Evolutionary conservation across 2,113 vertebrate species (phyloP), one percentile per base, ranked within the genome.

Genomic region (Pardalotus punctatus): DNA sequence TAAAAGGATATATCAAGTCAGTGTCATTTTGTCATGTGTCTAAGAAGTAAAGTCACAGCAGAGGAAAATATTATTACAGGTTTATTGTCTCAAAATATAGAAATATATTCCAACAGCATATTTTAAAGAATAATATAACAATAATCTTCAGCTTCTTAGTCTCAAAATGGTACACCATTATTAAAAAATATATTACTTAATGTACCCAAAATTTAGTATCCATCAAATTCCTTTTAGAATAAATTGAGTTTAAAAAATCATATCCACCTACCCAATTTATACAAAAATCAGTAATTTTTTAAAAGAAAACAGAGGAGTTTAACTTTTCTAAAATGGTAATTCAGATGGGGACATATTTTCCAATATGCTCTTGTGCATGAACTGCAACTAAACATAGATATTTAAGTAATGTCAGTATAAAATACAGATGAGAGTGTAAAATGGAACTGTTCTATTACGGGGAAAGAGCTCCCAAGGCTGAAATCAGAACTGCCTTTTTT

Each of bases 141-240:
- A 92, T 95, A 98, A 98, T 98, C 72, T 97, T 97, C 82, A 66
- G 33, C 93, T 96, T 98, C 86, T 97, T 96, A 94, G 67, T 97
- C 97, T 98, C 71, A 96, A 95, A 98, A 97, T 98, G 97, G 95
- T 97, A 98, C 95, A 98, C 91, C 96, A 95, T 97, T 96, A 97
- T 97, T 97, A 48, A 93, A 98, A 98, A 98, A 98, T 98, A 98
- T 98, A 98, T 98, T 98, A 98, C 76, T 98, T 97, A 98, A 97
- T 96, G 97, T 97, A 97, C 94, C 95, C 92, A 60, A 93, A 98
- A 96, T 96, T 97, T 94, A 96, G 61, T 81, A 95, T 97, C 73
- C 92, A 96, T 86, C 95, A 97, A 92, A 95, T 94, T 96, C 92
- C 95, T 94, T 96, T 96, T 97, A 94, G 91, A 96, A 97, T 96